These are phyloP conservation scores for Vicugna pacos DNA, from an alignment of 2,113 vertebrate species.

Conservation along the genomic window DNA sequence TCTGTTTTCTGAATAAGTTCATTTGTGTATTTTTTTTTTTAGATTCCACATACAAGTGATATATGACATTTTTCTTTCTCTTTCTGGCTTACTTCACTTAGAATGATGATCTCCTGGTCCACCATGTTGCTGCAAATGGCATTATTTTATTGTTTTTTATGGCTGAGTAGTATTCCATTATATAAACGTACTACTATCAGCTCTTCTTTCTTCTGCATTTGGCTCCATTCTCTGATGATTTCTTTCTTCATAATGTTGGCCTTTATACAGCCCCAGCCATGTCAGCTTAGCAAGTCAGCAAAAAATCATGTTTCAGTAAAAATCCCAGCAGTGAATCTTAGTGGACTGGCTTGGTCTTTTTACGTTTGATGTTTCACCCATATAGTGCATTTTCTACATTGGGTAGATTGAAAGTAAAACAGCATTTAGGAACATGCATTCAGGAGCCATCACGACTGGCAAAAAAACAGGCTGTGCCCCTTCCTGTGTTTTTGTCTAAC, in stretches of 20 bases:
- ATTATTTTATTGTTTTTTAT: too few species aligned
- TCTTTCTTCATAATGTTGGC: background rate
- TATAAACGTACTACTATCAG: background rate
- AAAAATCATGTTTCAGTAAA: background rate
- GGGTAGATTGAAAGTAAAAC: background rate
- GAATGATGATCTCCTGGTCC: too few species aligned
- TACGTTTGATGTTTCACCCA: background rate
- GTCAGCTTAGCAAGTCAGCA: background rate
- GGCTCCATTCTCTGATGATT: background rate
- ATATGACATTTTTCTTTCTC: too few species aligned
- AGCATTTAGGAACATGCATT: background rate
- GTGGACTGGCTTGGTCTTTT: background rate
- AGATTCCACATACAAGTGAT: too few species aligned
- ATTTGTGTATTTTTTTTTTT: too few species aligned
- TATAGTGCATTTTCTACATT: background rate
- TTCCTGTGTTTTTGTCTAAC: background rate
- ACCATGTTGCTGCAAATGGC: too few species aligned
- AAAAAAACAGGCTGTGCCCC: background rate
- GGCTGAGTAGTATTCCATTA: too few species aligned
- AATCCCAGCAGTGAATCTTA: background rate
- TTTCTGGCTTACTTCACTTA: too few species aligned
- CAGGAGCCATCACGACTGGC: background rate
- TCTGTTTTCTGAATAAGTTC: too few species aligned
- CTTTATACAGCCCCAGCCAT: background rate
- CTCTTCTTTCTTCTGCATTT: background rate